Percentiles rank a stretch among this genome's conserved stretches.
phyloP scores from a whole-genome alignment of 1,140 invertebrate species.

The Bombus fervidus region DNA sequence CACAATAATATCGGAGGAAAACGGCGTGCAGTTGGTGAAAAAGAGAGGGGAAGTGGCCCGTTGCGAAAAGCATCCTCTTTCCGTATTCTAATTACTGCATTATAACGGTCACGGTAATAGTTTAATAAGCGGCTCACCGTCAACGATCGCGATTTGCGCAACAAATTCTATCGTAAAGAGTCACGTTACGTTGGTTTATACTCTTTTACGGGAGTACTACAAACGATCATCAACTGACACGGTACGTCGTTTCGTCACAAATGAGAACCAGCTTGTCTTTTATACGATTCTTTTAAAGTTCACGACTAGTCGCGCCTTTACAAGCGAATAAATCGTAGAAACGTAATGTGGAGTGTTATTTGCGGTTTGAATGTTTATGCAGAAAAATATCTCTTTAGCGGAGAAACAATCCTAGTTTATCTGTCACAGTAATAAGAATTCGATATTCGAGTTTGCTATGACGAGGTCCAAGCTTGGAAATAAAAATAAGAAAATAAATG shows the following conservation, averaged over 20 bases:
- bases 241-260: constrained; percentile 14
- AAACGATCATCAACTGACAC: constrained; percentile 30
- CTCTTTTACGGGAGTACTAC: constrained; percentile 22
- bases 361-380: not conserved
- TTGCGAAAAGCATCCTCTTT: not conserved
- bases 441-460: not conserved
- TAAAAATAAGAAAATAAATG: not conserved
- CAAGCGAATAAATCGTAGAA: constrained; percentile 8
- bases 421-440: not conserved
- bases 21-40: not conserved
- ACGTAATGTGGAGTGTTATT: constrained; percentile 7
- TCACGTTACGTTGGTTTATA: not conserved
- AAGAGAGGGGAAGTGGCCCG: not conserved
- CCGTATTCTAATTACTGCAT: constrained; percentile 55
- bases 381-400: not conserved
- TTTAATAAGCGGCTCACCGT: constrained; percentile 40
- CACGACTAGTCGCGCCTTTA: not conserved
- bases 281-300: constrained; percentile 32
- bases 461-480: not conserved
- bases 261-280: constrained; percentile 55
- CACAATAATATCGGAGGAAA: constrained; percentile 3
- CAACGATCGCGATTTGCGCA: constrained; percentile 38
- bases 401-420: not conserved
- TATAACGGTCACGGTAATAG: constrained; percentile 27
- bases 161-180: constrained; percentile 8